Evolutionary conservation across 1,140 invertebrate genomes (phyloP), one percentile per base, ranked within the genome.

Genomic region (Lasioglossum baleicum): DNA sequence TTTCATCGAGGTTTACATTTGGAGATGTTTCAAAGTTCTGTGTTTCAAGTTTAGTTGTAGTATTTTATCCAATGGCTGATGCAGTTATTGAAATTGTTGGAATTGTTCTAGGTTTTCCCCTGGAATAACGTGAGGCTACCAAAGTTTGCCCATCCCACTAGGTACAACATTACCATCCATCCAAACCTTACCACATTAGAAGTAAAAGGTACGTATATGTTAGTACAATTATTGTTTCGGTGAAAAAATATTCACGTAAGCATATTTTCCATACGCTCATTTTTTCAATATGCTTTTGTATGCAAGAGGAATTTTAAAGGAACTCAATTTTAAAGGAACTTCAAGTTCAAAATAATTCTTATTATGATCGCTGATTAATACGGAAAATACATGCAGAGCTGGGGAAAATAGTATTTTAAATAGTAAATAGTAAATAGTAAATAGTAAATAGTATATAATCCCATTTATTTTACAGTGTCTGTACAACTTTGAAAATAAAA

Each of bases 151-250:
- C 95, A 95, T 88, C 98, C 98, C 40, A 94, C 96, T 81, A 95
- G 96, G 81, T 99, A 99, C 90, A 96, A 96, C 88, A 95, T 99
- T 40, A 96, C 96, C 89, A 96, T 99, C 75, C 98, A 99, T 94
- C 98, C 98, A 65, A 99, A 99, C 93, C 93, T 99, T 31, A 98
- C 97, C 31, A 98, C 97, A 51, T 94, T 97, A 65, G 96, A 97
- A 91, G 95, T 98, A 61, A 96, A 96, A 95, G 97, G 97, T 97
- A 93, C 84, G 61, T 17, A 35, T 15, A 11, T n/a, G 7, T 60
- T 69, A n/a, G n/a, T 51, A 53, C 35, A 17, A 10, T 66, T 5
- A 3, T 48, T 61, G 11, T 26, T 53, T 0, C 4, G 10, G 11
- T 15, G 51, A 53, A 17, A 53, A 3, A 51, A 15, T 13, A 51